phyloP scores from a whole-genome alignment of 2,113 vertebrate species.

The Pseudorasbora parva region DNA sequence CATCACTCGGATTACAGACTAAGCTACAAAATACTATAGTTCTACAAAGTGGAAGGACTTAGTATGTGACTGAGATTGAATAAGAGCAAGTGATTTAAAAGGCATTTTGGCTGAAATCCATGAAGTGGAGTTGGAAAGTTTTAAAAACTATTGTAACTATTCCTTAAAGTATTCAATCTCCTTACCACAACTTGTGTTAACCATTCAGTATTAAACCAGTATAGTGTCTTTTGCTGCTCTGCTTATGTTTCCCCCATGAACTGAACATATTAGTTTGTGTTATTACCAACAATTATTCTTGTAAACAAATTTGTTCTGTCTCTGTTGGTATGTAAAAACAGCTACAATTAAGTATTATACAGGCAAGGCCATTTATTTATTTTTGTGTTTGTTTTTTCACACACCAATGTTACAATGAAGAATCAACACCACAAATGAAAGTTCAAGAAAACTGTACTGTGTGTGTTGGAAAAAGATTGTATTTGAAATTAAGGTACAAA shows the following conservation, averaged over 20 bases:
- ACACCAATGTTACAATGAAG: not conserved
- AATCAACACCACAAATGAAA: not conserved
- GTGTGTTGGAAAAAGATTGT: not conserved
- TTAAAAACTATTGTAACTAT: not conserved
- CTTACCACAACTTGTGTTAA: constrained; percentile 26
- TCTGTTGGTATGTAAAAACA: not conserved
- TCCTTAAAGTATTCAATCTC: not conserved
- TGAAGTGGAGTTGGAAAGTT: not conserved
- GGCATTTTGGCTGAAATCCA: constrained; percentile 7
- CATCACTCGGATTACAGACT: not conserved
- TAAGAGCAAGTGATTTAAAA: constrained; percentile 4
- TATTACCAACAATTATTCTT: constrained; percentile 12
- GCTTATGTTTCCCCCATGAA: not conserved
- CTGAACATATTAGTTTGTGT: not conserved
- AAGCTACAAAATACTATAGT: constrained; percentile 12
- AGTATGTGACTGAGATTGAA: not conserved
- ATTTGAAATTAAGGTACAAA: not conserved
- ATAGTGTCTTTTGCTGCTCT: constrained; percentile 21
- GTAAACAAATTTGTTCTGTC: not conserved
- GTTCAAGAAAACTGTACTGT: not conserved
- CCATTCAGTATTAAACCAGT: constrained; percentile 47
- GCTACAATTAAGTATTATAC: constrained; percentile 11
- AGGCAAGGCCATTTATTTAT: constrained; percentile 10
- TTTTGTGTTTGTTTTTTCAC: not conserved
- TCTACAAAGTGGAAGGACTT: constrained; percentile 24